A percentile compares a stretch with the other conserved stretches of the same genome.
Conservation (phyloP, 2,797 vertebrate genomes). For the Acanthornis magna region DNA sequence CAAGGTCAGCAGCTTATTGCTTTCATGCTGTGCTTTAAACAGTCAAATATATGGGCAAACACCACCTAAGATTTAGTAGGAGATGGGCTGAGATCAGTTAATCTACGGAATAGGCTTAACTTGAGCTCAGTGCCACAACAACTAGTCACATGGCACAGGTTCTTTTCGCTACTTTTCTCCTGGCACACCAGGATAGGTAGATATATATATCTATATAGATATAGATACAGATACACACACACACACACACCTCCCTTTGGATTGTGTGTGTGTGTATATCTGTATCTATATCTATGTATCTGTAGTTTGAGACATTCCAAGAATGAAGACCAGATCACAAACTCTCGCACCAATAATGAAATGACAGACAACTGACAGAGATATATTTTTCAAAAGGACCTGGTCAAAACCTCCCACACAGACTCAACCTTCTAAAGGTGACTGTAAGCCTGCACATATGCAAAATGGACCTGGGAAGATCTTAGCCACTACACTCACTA, state of each 20-base stretch:
- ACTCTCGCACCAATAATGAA: not conserved
- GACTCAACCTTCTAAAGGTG: not conserved
- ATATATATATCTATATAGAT: too few species aligned
- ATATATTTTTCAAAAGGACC: not conserved
- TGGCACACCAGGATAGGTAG: not conserved
- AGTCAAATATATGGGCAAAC: not conserved
- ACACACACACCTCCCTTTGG: too few species aligned
- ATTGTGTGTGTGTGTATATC: not conserved
- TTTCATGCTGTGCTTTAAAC: not conserved
- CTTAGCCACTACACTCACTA: not conserved
- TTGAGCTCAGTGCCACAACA: not conserved
- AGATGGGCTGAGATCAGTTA: not conserved
- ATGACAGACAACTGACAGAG: not conserved
- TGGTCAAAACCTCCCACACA: not conserved
- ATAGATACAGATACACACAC: too few species aligned
- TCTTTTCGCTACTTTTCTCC: not conserved
- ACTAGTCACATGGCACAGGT: not conserved
- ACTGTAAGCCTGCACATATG: not conserved
- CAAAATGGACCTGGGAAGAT: not conserved
- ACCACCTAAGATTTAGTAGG: not conserved
- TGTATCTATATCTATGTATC: fast-evolving
- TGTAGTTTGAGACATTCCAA: not conserved
- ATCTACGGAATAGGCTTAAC: not conserved
- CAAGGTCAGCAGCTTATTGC: not conserved
- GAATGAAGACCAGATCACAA: not conserved